phyloP scores from a whole-genome alignment of 2,888 invertebrate species.

The Aporophyla lueneburgensis region DNA sequence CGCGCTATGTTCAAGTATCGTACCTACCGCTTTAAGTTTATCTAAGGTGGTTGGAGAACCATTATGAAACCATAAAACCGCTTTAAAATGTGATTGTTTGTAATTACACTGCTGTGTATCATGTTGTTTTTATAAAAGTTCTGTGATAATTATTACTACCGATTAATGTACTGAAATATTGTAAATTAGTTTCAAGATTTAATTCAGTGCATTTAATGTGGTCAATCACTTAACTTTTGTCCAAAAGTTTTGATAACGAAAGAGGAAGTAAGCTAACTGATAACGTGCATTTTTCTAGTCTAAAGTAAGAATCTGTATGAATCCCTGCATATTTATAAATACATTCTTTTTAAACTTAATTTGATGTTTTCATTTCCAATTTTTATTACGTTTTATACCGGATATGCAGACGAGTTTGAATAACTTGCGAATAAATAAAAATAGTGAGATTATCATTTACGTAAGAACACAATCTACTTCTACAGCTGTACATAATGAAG shows the following conservation, averaged over 20 bases:
- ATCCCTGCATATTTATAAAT: conserved; percentile 67
- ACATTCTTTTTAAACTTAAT: conserved; percentile 40
- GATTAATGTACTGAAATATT: conserved; percentile 44
- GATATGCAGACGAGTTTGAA: not conserved
- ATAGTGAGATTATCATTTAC: not conserved
- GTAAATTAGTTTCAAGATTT: conserved; percentile 23
- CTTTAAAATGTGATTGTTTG: not conserved
- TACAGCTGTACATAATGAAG: not conserved
- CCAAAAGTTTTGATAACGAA: conserved; percentile 18
- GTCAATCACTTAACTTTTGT: conserved; percentile 3
- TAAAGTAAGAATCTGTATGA: conserved; percentile 71
- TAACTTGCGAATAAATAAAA: not conserved
- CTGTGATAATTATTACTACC: conserved; percentile 14
- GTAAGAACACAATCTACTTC: not conserved
- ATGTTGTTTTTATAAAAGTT: conserved; percentile 15
- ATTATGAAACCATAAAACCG: conserved; percentile 9
- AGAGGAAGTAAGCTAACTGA: conserved; percentile 31
- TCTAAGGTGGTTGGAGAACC: not conserved
- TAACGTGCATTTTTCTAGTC: conserved; percentile 69
- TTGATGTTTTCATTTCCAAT: conserved; percentile 31
- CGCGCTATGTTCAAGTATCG: no score
- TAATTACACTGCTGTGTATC: conserved; percentile 5
- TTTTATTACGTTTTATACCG: no score
- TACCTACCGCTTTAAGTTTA: no score
- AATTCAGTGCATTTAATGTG: conserved; percentile 42